Conservation (phyloP, 1,140 invertebrate genomes). For the Coptotermes formosanus region DNA sequence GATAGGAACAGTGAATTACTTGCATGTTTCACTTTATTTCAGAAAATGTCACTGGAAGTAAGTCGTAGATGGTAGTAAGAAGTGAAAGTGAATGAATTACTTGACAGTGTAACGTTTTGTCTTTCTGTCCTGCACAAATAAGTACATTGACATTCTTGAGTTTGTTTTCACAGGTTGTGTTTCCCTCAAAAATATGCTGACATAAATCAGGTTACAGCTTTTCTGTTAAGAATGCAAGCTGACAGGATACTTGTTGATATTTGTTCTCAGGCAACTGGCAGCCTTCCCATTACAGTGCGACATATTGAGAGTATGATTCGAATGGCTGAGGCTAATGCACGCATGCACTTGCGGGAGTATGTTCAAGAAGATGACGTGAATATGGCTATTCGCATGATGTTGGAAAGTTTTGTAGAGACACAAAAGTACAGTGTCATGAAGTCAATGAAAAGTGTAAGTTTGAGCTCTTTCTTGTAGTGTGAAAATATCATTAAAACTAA, state of each 20-base stretch:
- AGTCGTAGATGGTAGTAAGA: no score
- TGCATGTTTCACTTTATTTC: no score
- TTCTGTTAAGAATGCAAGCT: not conserved
- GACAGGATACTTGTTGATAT: conserved; percentile 28
- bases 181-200: no score
- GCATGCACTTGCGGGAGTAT: conserved; percentile 90
- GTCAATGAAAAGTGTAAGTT: conserved; percentile 82
- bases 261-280: conserved; percentile 76
- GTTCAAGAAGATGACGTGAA: conserved; percentile 97
- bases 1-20: no score
- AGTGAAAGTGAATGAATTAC: no score
- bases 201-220: no score
- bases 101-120: no score
- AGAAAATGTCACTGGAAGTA: no score
- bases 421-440: conserved; percentile 98
- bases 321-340: conserved; percentile 94
- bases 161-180: no score
- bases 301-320: conserved; percentile 99
- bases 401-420: conserved; percentile 97
- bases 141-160: no score
- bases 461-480: not conserved
- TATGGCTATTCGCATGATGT: conserved; percentile 93
- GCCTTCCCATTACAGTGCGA: conserved; percentile 95
- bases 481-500: no score
- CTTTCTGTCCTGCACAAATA: no score